Evolutionary conservation across 2,888 invertebrate species (phyloP).

Genomic region (Hirtodrosophila trivittata): DNA sequence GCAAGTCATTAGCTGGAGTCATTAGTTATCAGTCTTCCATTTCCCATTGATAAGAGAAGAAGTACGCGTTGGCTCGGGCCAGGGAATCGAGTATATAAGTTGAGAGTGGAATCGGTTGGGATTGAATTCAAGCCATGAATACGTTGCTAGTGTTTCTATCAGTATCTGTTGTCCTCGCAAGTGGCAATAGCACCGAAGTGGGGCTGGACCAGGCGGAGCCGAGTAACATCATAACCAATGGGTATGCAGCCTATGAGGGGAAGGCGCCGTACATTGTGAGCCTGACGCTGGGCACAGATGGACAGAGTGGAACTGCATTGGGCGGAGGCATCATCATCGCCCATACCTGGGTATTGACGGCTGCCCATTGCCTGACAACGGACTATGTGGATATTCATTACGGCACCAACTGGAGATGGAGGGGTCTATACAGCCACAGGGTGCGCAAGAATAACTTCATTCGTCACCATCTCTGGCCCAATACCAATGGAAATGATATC

Average conservation of each 20-base stretch:
- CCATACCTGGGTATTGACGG: slow-evolving; percentile 64
- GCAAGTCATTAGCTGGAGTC: no score
- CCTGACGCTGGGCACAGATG: slow-evolving; percentile 39
- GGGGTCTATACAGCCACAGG: slow-evolving; percentile 29
- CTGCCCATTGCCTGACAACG: slow-evolving; percentile 69
- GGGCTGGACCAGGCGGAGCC: neutral
- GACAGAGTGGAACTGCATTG: slow-evolving; percentile 32
- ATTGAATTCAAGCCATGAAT: slow-evolving; percentile 2
- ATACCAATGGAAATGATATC: slow-evolving; percentile 43
- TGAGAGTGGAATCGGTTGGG: no score
- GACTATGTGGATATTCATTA: slow-evolving; percentile 48
- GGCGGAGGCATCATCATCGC: slow-evolving; percentile 70
- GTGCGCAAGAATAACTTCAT: slow-evolving; percentile 39
- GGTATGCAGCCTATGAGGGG: slow-evolving; percentile 52
- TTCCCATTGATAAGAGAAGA: no score
- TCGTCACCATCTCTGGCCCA: slow-evolving; percentile 26
- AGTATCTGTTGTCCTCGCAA: slow-evolving; percentile 1
- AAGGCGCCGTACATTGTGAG: slow-evolving; percentile 71
- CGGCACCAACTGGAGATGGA: slow-evolving; percentile 39
- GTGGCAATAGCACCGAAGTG: neutral
- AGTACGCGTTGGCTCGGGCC: no score
- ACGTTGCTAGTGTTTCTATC: neutral
- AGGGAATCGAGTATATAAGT: no score
- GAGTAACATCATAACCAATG: slow-evolving; percentile 45
- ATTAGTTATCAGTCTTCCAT: no score